Evolutionary conservation across 2,888 invertebrate species (phyloP), one percentile per base, ranked within the genome.

Genomic region (Entomobrya proxima): DNA sequence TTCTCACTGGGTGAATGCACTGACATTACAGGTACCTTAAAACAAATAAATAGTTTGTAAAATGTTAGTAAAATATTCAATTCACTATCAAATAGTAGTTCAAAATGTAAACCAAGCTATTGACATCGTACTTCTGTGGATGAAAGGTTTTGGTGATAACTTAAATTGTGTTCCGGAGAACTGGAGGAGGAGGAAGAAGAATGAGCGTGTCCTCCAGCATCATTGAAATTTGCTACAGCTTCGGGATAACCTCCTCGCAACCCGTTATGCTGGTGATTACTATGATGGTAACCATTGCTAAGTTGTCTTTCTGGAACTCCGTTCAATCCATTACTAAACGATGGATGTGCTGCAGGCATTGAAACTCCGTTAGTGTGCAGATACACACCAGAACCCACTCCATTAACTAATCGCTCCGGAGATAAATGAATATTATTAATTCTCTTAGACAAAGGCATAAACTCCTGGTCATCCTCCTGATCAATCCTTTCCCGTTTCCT

Each of bases 361-460:
- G 40, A 24, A 35, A 69, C 30, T 18, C 78, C 47, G 9, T 78
- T 64, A 6, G 61, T 18, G 18, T 40, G 78, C 30, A 50, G 21
- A 13, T 50, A 37, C 27, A 32, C 18, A 0, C 37, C n/a, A 6
- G 47, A 35, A 27, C 52, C 11, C 18, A n/a, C 32, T 18, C 86
- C 86, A 37, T 88, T 86, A 13, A 69, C 15, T 24, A 83, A 24
- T 3, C 77, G 85, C 37, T 90, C 90, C 82, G 92, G 92, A 44
- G 95, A 95, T 90, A 96, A 94, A 91, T 97, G 96, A 76, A 97
- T 93, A 93, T 97, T 97, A 92, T 97, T 97, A 90, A 97, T 97
- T 91, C 97, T 94, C 92, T 97, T 97, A 15, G 97, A 97, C 77
- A 97, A 92, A 78, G 97, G 97, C 93, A 96, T 95, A 91, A 96